phyloP scores from a whole-genome alignment of 2,113 vertebrate genomes.

The Peromyscus polionotus region DNA sequence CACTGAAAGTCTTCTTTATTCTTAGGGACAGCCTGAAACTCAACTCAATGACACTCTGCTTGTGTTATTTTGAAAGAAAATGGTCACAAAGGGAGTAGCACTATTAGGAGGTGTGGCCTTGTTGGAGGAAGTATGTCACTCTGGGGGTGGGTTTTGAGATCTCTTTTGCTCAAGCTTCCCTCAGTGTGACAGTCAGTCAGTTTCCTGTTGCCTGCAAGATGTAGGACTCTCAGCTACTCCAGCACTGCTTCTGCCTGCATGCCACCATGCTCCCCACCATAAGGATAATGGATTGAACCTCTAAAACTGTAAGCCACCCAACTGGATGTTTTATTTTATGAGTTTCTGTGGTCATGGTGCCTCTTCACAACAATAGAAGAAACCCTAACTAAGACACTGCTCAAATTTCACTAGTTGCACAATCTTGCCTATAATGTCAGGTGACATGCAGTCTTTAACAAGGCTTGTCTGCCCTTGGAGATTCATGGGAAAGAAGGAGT shows the following conservation, averaged over 20 bases:
- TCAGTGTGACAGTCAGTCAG: background rate
- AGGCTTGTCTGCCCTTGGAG: background rate
- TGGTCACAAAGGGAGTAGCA: background rate
- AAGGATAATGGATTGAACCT: background rate
- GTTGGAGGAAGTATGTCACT: background rate
- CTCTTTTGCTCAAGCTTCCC: background rate
- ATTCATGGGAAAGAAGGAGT: background rate
- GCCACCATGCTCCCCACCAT: background rate
- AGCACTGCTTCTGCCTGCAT: background rate
- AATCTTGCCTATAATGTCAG: background rate
- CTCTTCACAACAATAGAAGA: background rate
- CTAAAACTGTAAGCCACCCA: background rate
- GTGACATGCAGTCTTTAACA: background rate
- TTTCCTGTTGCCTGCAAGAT: background rate
- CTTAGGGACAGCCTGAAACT: background rate
- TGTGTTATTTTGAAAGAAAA: background rate
- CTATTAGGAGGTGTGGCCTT: background rate
- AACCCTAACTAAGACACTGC: background rate
- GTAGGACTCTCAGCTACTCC: background rate
- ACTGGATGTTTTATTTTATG: background rate
- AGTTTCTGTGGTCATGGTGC: background rate
- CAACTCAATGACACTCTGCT: background rate
- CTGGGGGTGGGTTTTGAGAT: background rate
- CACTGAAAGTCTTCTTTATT: background rate
- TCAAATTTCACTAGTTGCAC: background rate